Percentiles rank a stretch among this genome's conserved stretches.
phyloP scores from a whole-genome alignment of 2,888 invertebrate species.

The Agonopterix alstromeriana region DNA sequence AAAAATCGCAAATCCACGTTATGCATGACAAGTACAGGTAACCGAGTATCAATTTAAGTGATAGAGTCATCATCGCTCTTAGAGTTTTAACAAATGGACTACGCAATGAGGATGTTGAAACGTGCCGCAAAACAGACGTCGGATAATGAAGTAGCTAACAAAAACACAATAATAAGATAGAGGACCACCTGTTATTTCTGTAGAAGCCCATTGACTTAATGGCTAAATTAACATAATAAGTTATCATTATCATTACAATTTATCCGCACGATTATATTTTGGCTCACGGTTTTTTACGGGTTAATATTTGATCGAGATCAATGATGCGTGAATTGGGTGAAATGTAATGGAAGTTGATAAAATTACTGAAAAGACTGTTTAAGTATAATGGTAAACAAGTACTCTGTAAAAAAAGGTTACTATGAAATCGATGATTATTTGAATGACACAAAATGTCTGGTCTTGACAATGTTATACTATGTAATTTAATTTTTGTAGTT shows the following conservation, averaged over 20 bases:
- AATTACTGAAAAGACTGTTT: background rate
- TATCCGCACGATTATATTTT: constrained; percentile 24
- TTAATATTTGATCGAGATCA: background rate
- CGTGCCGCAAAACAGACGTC: constrained; percentile 43
- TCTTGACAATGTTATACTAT: too few relatives aligned
- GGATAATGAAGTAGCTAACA: constrained; percentile 37
- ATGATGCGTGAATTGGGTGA: background rate
- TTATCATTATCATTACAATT: constrained; percentile 24
- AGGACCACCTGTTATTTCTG: constrained; percentile 43
- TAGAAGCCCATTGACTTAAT: constrained; percentile 50
- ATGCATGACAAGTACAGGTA: too few relatives aligned
- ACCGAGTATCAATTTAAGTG: constrained; percentile 5
- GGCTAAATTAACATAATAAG: constrained; percentile 52
- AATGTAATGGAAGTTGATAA: background rate
- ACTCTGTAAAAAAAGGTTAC: too few relatives aligned
- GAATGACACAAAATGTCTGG: too few relatives aligned
- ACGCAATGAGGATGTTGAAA: background rate
- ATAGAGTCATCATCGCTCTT: constrained; percentile 12
- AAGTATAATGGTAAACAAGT: too few relatives aligned
- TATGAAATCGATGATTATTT: too few relatives aligned
- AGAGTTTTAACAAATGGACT: background rate
- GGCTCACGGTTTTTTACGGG: background rate
- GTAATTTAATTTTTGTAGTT: too few relatives aligned
- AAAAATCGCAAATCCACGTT: too few relatives aligned
- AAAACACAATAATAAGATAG: constrained; percentile 43